Evolutionary conservation across 2,797 vertebrate species (phyloP), one percentile per base, ranked within the genome.

Genomic region (Sardinella longiceps): DNA sequence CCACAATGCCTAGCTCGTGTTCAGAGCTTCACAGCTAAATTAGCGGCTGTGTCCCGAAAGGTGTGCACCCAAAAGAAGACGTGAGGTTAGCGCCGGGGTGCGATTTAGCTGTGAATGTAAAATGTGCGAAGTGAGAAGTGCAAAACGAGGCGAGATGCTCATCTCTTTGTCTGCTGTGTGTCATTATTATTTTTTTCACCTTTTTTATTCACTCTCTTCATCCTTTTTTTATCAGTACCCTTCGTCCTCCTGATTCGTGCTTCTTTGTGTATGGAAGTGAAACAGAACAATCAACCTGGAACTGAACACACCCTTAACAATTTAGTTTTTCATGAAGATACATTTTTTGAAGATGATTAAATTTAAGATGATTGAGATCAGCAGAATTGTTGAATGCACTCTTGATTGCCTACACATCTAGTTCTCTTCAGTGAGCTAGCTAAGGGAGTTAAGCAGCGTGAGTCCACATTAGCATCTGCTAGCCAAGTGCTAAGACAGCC

Each of bases 11-110:
- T 43, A 39, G 70, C 30, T 74, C 1, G 70, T 18, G 70, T 43
- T 39, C 70, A 77, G 23, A 77, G 37, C n/a, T n/a, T n/a, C 14
- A 43, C 70, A n/a, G 70, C 70, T 43, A 77, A 77, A 77, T 77
- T 43, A 77, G 43, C 10, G 70, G 33, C 70, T 11, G 70, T 23
- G 70, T 77, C 70, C 20, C 5, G 33, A 77, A 39, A 77, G 70
- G 37, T 77, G 70, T 77, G 70, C 37, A 39, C 33, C 70, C n/a
- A n/a, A 20, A 77, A 7, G 5, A 23, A 77, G 33, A 43, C 20
- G 70, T 77, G 70, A 77, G 70, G 70, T 77, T 77, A 23, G 70
- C 37, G 70, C 43, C 5, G 33, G 33, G 0, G 37, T 77, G 70
- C 70, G 6, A 43, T 43, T 77, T 77, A 77, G 70, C 37, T 1